These are phyloP conservation scores for Macrotus californicus DNA, from an alignment of 2,113 vertebrate genomes.

Conservation along the genomic window DNA sequence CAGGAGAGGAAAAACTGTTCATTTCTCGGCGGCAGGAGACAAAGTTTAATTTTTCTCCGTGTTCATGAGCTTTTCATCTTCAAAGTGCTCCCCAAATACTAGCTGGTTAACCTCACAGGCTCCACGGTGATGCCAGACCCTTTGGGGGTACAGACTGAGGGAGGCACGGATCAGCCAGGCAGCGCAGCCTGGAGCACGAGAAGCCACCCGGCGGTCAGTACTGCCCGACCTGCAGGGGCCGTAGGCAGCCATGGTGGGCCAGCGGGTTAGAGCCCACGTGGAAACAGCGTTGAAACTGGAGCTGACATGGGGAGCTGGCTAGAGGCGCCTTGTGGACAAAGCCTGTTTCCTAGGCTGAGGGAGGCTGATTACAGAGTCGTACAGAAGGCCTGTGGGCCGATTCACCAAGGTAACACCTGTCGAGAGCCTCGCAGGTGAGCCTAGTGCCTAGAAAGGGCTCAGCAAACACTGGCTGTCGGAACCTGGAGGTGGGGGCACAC, in stretches of 20 bases:
- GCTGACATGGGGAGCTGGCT: neutral
- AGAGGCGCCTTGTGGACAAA: neutral
- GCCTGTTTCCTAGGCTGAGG: neutral
- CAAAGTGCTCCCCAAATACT: conserved; percentile 36
- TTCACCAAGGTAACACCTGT: neutral
- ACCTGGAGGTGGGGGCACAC: neutral
- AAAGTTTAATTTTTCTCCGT: neutral
- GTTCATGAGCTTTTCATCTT: conserved; percentile 35
- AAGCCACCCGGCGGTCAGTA: too few relatives aligned
- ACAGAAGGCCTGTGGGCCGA: neutral
- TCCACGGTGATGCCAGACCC: neutral
- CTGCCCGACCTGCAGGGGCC: too few relatives aligned
- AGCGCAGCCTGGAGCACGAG: neutral
- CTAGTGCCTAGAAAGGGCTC: neutral
- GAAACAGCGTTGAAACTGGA: neutral
- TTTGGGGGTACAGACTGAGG: neutral
- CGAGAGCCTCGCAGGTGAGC: neutral
- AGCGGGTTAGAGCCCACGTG: neutral
- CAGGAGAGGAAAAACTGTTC: neutral
- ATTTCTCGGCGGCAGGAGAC: conserved; percentile 26
- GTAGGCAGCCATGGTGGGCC: accelerated
- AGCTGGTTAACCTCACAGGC: conserved; percentile 12
- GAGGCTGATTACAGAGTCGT: too few relatives aligned
- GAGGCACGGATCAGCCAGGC: neutral
- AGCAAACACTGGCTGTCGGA: neutral